A percentile compares a stretch with the other conserved stretches of the same genome.
Evolutionary conservation across 2,797 vertebrate genomes (phyloP).

Genomic region (Lacerta bilineata): DNA sequence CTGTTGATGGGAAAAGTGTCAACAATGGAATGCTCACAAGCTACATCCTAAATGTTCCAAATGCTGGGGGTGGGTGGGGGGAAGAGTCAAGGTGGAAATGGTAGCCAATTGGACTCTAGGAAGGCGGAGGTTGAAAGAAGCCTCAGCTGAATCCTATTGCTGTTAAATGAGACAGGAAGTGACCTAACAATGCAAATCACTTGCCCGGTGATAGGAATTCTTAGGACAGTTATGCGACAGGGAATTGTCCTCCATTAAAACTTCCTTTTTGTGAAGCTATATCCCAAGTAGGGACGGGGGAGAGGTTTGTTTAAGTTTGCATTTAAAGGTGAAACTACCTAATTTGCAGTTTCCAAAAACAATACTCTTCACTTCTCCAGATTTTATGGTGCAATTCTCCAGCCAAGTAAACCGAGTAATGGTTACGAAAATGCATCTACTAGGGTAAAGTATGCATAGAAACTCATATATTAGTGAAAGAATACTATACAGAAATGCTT

Average conservation of each 20-base stretch:
- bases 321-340: no score
- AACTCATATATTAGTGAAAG: no score
- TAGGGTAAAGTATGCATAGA: no score
- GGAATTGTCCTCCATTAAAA: background rate
- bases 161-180: background rate
- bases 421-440: no score
- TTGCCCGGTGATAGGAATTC: background rate
- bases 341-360: no score
- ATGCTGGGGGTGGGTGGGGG: background rate
- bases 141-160: background rate
- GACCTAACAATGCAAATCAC: background rate
- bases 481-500: no score
- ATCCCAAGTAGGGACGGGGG: background rate
- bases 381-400: no score
- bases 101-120: background rate
- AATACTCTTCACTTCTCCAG: no score
- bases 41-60: background rate
- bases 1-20: background rate
- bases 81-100: background rate
- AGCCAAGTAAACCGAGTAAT: no score
- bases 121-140: background rate
- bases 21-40: background rate
- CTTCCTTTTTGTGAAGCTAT: background rate
- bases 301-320: no score
- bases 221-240: background rate